Percentiles rank a stretch among this genome's conserved stretches.
Evolutionary conservation across 23 tunicate genomes (phyloP).

Genomic region (Phallusia fumigata): DNA sequence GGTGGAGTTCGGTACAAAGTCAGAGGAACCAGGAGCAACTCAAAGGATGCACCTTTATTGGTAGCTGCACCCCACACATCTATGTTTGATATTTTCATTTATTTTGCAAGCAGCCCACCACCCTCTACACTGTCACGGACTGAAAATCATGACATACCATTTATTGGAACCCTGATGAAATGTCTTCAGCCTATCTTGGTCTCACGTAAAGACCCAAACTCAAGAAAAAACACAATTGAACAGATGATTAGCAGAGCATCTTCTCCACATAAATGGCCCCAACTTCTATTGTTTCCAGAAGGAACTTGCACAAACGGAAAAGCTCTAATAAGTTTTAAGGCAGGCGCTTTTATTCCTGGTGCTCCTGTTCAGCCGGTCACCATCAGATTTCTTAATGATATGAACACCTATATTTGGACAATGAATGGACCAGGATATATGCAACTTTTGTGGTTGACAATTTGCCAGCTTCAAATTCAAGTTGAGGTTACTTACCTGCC

Average conservation of each 20-base stretch:
- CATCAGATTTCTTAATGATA: slow-evolving; percentile 51
- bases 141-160: slow-evolving; percentile 57
- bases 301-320: slow-evolving; percentile 91
- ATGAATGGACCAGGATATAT: slow-evolving; percentile 68
- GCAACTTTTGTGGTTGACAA: slow-evolving; percentile 65
- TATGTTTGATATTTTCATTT: slow-evolving; percentile 42
- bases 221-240: slow-evolving; percentile 51
- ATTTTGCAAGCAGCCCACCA: slow-evolving; percentile 30
- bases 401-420: slow-evolving; percentile 79
- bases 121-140: slow-evolving; percentile 50
- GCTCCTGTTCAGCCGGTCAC: slow-evolving; percentile 78
- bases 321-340: slow-evolving; percentile 74
- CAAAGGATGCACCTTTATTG: slow-evolving; percentile 61
- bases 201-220: slow-evolving; percentile 42
- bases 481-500: slow-evolving; percentile 56
- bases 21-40: slow-evolving; percentile 51
- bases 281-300: slow-evolving; percentile 79
- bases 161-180: slow-evolving; percentile 70
- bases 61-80: slow-evolving; percentile 79
- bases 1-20: slow-evolving; percentile 36
- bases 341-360: slow-evolving; percentile 92
- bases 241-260: slow-evolving; percentile 41
- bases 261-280: slow-evolving; percentile 63
- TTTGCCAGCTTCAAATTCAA: slow-evolving; percentile 63
- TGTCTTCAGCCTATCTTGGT: slow-evolving; percentile 81